Evolutionary conservation across 2,888 invertebrate species (phyloP), one percentile per base, ranked within the genome.

Genomic region (Vesta saturnalis): DNA sequence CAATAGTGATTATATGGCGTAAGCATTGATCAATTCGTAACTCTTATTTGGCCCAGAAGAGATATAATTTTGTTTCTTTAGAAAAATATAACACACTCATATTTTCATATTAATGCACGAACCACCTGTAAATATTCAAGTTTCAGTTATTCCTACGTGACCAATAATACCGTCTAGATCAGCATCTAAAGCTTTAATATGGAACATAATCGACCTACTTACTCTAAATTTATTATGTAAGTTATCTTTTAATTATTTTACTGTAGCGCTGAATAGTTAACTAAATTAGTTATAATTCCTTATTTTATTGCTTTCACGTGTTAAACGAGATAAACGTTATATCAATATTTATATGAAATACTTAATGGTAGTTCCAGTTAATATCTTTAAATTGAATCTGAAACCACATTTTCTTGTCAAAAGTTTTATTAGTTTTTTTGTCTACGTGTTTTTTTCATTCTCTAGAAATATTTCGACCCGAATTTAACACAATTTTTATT

Each of bases 201-300:
- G 19, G 12, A 19, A 52, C 52, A 52, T 52, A 19, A 52, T 21
- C 52, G 52, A 52, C 52, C 52, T 19, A 52, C 21, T 52, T 52
- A 52, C n/a, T 16, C 12, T 1, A 18, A 52, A 1, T 52, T 52
- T 21, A 52, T 52, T 21, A 15, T 47, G 8, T 23, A 23, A 39
- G n/a, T 30, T 43, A 43, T 43, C 43, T 43, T 43, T 43, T 43
- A 43, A 52, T 52, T 52, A 52, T 52, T 52, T 52, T 52, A 52
- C 19, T 18, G 12, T 39, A 39, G 12, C 39, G 39, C 3, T n/a
- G 39, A 39, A 39, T 39, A 39, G 39, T 39, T 39, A 39, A 39
- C 39, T 39, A 39, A 39, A 39, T 39, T 39, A n/a, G 39, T 39
- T 12, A 39, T 39, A 39, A 39, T 12, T n/a, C n/a, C 2, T n/a